Percentiles rank a stretch among this genome's conserved stretches.
phyloP scores from a whole-genome alignment of 2,888 invertebrate species.

The Chrysolina americana region DNA sequence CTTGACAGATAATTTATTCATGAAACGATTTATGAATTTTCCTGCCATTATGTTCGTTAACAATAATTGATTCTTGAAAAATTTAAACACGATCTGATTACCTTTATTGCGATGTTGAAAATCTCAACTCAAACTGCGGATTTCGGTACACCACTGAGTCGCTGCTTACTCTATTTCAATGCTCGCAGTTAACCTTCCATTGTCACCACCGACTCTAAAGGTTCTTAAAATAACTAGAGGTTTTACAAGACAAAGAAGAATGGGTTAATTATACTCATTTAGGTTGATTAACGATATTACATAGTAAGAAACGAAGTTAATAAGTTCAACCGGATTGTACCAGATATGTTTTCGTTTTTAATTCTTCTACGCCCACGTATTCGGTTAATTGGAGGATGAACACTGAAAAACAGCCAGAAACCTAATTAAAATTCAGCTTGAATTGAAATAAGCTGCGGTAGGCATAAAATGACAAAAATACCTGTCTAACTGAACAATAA shows the following conservation, averaged over 20 bases:
- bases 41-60: too few species aligned
- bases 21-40: too few species aligned
- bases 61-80: too few species aligned
- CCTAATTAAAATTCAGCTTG: background rate
- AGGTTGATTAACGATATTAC: conserved; percentile 38
- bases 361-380: conserved; percentile 31
- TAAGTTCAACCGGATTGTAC: conserved; percentile 43
- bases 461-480: too few species aligned
- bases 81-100: too few species aligned
- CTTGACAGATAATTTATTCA: too few species aligned
- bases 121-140: background rate
- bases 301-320: conserved; percentile 34
- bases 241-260: conserved; percentile 37
- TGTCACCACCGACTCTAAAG: conserved; percentile 25
- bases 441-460: background rate
- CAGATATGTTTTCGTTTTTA: conserved; percentile 37
- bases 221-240: conserved; percentile 38
- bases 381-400: conserved; percentile 20
- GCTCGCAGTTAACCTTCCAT: conserved; percentile 38
- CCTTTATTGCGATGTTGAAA: too few species aligned
- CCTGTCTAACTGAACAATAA: too few species aligned
- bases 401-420: background rate
- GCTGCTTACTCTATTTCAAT: background rate
- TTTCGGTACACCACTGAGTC: background rate
- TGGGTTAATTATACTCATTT: conserved; percentile 40